Evolutionary conservation across 1,140 invertebrate species (phyloP), one percentile per base, ranked within the genome.

Genomic region (Musca domestica): DNA sequence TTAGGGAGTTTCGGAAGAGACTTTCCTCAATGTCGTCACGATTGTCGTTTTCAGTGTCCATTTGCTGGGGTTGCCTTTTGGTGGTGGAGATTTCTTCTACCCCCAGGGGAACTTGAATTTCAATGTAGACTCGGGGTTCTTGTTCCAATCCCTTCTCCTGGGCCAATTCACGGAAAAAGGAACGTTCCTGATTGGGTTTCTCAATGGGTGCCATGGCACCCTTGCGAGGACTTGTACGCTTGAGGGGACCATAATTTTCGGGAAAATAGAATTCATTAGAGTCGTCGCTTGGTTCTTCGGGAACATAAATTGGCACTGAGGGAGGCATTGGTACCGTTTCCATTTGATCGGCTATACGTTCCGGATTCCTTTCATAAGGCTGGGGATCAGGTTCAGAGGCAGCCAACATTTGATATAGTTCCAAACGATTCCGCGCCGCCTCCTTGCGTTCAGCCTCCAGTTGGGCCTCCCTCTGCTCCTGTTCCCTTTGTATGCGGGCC

Each of bases 341-440:
- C 30, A 77, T 65, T 56, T 77, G 70, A n/a, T 80, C 77, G 73
- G 77, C 76, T 48, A 77, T 72, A 52, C 74, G 75, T 4, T 64
- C 68, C 6, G 69, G 67, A 17, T 79, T 79, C 12, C 77, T 71
- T 66, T 80, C 76, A 52, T 71, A 80, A 0, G 77, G 77, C 51
- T 80, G 75, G 15, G 77, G 77, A 76, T 80, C 77, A 25, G 77
- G 77, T 68, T 80, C 77, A 1, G 77, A 80, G 9, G 54, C 77
- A 41, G 77, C 77, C 15, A 80, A 66, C 41, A 80, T 80, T 47
- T 80, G 76, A 63, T 80, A 80, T 14, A 80, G 72, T 65, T 80
- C 77, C 47, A 73, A 25, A 5, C 74, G 75, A 46, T 76, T 77
- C 56, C 72, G 71, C 30, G 73, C 69, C 52, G 71, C 73, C 7